These are phyloP conservation scores for Microtus obscurus DNA, from an alignment of 2,797 vertebrate species.

Conservation along the genomic window DNA sequence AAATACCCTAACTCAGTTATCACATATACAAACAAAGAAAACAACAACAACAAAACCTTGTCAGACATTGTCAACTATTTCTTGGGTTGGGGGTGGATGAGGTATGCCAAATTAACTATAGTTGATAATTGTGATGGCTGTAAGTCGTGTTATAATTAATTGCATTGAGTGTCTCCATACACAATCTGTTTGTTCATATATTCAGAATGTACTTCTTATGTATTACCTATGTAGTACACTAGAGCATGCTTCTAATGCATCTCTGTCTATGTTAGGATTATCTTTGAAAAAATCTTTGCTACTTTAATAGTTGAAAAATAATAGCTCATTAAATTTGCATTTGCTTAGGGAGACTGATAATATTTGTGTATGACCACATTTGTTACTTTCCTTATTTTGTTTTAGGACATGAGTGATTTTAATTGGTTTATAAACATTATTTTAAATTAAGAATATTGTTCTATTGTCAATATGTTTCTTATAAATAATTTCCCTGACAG, in stretches of 20 bases:
- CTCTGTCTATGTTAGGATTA: conserved; percentile 10
- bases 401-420: conserved; percentile 42
- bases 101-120: not conserved
- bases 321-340: conserved; percentile 61
- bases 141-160: conserved; percentile 26
- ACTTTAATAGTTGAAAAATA: conserved; percentile 66
- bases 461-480: not conserved
- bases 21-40: not conserved
- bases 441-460: conserved; percentile 9
- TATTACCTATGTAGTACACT: not conserved
- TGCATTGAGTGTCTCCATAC: not conserved
- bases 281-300: conserved; percentile 55
- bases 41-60: not conserved
- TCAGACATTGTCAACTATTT: not conserved
- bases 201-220: conserved; percentile 18
- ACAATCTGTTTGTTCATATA: not conserved
- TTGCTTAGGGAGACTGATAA: conserved; percentile 27
- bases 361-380: conserved; percentile 37
- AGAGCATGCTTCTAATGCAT: conserved; percentile 31
- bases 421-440: conserved; percentile 57
- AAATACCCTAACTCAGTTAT: not conserved
- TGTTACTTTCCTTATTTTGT: conserved; percentile 51
- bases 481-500: conserved; percentile 36
- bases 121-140: not conserved
- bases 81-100: not conserved